Percentiles rank a stretch among this genome's conserved stretches.
These are phyloP conservation scores for Characodon lateralis DNA, from an alignment of 2,797 vertebrate genomes.

Conservation along the genomic window DNA sequence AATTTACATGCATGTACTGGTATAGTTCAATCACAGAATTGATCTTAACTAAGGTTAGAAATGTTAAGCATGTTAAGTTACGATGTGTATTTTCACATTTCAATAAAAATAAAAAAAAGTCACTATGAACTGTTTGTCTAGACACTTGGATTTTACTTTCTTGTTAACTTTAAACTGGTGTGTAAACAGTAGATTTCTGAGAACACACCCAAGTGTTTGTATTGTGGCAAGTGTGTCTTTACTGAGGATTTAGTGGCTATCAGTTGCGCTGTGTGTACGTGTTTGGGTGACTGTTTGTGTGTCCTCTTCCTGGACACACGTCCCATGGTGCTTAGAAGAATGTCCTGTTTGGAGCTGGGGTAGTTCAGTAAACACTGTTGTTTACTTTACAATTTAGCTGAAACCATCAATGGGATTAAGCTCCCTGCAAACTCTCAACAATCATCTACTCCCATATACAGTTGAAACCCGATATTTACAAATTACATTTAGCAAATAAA, in stretches of 20 bases:
- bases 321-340: constrained; percentile 60
- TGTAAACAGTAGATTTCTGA: constrained; percentile 28
- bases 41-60: background rate
- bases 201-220: constrained; percentile 50
- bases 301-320: constrained; percentile 47
- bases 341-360: constrained; percentile 67
- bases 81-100: background rate
- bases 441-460: constrained; percentile 6
- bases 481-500: background rate
- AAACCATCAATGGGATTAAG: constrained; percentile 38
- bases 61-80: background rate
- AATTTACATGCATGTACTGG: background rate
- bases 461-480: constrained; percentile 7
- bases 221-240: constrained; percentile 40
- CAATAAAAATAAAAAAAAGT: background rate
- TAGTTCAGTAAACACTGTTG: constrained; percentile 67
- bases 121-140: background rate
- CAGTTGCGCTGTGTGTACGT: constrained; percentile 21
- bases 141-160: background rate
- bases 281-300: constrained; percentile 23
- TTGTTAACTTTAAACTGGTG: constrained; percentile 42
- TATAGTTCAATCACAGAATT: background rate
- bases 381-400: constrained; percentile 51
- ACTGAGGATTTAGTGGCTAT: constrained; percentile 29
- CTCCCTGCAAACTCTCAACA: constrained; percentile 27